A percentile compares a stretch with the other conserved stretches of the same genome.
Conservation (phyloP, 2,888 invertebrate genomes). For the Synergus gifuensis region DNA sequence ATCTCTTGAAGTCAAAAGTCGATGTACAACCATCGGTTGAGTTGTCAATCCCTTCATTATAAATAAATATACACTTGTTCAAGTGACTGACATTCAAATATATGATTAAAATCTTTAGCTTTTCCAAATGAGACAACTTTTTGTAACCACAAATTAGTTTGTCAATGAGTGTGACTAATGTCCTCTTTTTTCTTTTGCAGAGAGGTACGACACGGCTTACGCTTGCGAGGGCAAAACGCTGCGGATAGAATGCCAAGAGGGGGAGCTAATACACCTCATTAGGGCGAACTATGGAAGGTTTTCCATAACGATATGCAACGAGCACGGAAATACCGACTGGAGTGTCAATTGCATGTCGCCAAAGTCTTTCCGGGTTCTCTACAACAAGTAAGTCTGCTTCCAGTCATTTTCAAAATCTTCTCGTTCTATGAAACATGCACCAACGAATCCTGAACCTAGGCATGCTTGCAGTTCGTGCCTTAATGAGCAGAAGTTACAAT, state of each 20-base stretch:
- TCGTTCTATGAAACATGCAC: constrained; percentile 10
- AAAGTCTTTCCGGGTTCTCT: constrained; percentile 91
- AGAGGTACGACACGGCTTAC: constrained; percentile 94
- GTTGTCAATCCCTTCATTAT: too few species aligned
- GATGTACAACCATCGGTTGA: too few species aligned
- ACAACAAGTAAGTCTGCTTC: constrained; percentile 85
- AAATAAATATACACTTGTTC: too few species aligned
- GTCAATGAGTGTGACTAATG: constrained; percentile 11
- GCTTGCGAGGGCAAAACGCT: constrained; percentile 96
- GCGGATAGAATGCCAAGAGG: constrained; percentile 92
- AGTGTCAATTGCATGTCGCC: constrained; percentile 97
- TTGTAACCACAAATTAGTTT: constrained; percentile 7
- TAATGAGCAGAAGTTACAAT: constrained; percentile 27
- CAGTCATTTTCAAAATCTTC: not conserved
- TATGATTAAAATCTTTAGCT: not conserved
- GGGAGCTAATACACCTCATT: constrained; percentile 93
- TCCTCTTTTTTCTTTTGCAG: constrained; percentile 77
- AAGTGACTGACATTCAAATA: too few species aligned
- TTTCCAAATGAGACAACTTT: constrained; percentile 11
- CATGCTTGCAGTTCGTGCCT: not conserved
- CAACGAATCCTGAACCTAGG: constrained; percentile 21
- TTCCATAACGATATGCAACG: constrained; percentile 97
- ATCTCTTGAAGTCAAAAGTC: too few species aligned
- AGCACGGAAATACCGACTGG: constrained; percentile 97
- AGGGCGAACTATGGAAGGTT: constrained; percentile 97